phyloP scores from a whole-genome alignment of 2,113 vertebrate species.

The Ciconia boyciana region DNA sequence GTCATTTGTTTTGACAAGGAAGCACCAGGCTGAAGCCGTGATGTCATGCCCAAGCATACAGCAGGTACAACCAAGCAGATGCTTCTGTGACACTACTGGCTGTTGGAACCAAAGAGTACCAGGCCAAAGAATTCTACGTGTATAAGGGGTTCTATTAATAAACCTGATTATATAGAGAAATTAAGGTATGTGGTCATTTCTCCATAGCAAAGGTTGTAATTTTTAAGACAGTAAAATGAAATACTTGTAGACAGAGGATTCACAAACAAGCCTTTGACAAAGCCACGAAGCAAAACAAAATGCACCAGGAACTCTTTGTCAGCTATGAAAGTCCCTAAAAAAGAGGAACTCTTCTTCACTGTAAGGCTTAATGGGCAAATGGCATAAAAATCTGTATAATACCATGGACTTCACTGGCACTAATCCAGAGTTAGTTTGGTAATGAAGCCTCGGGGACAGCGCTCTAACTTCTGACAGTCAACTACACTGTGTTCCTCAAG shows the following conservation, averaged over 20 bases:
- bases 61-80: neutral
- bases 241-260: neutral
- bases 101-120: neutral
- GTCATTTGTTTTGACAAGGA: neutral
- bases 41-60: neutral
- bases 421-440: neutral
- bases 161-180: neutral
- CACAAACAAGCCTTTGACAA: neutral
- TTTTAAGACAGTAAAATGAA: neutral
- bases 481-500: neutral
- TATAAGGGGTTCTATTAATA: neutral
- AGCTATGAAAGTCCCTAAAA: neutral
- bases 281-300: neutral
- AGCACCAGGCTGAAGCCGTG: neutral
- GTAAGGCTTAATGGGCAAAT: neutral
- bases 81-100: neutral
- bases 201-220: neutral
- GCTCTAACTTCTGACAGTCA: neutral
- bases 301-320: neutral
- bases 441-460: accelerated
- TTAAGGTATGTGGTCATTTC: neutral
- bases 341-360: neutral
- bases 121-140: neutral
- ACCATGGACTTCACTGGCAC: neutral
- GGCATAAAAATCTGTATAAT: neutral